Conservation (phyloP, 30 jellyfish, hydroid and myxozoan genomes). For the Phacellophora camtschatica region DNA sequence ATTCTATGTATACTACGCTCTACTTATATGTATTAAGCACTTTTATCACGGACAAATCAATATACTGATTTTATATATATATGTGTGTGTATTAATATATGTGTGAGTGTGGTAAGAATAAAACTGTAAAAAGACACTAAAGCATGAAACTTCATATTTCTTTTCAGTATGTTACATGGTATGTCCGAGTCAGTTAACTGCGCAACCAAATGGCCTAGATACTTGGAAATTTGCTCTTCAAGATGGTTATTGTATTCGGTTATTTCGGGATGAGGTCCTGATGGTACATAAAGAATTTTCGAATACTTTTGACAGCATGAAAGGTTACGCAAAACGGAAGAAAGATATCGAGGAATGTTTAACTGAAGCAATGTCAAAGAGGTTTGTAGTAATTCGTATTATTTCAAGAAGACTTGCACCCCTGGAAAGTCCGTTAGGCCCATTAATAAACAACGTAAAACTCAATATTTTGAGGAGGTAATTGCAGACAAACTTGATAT, state of each 20-base stretch:
- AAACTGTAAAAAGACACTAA: not conserved
- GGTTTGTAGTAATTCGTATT: slow-evolving; percentile 38
- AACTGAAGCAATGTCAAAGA: slow-evolving; percentile 58
- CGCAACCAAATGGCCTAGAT: slow-evolving; percentile 78
- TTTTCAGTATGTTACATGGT: slow-evolving; percentile 77
- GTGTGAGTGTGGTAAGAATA: no score
- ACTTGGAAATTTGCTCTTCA: slow-evolving; percentile 84
- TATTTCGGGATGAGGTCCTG: slow-evolving; percentile 86
- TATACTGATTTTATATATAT: no score
- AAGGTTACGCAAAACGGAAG: slow-evolving; percentile 76
- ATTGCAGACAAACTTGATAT: no score
- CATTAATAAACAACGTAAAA: no score
- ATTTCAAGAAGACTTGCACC: no score
- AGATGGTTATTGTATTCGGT: slow-evolving; percentile 81
- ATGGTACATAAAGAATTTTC: slow-evolving; percentile 83
- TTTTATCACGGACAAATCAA: no score
- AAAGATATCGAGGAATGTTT: slow-evolving; percentile 87
- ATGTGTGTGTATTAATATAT: no score
- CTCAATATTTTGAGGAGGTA: no score
- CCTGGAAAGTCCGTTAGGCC: no score
- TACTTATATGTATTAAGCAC: no score
- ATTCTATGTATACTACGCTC: no score
- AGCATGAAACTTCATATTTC: not conserved
- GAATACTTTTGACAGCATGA: slow-evolving; percentile 65
- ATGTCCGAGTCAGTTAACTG: slow-evolving; percentile 97